These are phyloP conservation scores for Smutsia temminckii DNA, from an alignment of 2,797 vertebrate species.

Conservation along the genomic window DNA sequence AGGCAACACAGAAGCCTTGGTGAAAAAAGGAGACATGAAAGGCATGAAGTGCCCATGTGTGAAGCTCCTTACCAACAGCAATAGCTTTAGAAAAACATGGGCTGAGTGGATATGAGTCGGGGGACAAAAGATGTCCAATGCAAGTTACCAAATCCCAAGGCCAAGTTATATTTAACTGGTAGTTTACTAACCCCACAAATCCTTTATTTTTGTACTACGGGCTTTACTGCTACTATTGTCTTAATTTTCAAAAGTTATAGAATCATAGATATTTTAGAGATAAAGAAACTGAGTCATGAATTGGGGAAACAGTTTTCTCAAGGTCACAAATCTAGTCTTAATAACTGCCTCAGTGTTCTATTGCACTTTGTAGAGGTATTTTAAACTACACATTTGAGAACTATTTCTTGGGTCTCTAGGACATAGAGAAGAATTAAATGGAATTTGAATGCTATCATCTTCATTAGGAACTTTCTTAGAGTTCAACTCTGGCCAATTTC, in stretches of 20 bases:
- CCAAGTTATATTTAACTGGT: not conserved
- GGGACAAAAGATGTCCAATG: fast-evolving
- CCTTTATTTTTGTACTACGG: not conserved
- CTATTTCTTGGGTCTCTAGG: not conserved
- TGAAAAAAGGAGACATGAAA: not conserved
- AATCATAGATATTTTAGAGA: not conserved
- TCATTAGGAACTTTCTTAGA: not conserved
- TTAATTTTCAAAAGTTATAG: not conserved
- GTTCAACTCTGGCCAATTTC: not conserved
- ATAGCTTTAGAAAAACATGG: not conserved
- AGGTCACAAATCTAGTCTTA: not conserved
- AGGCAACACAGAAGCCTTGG: not conserved
- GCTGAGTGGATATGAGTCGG: not conserved
- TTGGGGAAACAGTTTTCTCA: not conserved
- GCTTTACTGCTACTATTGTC: not conserved
- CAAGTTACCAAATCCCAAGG: not conserved
- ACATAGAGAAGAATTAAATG: not conserved
- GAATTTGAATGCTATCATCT: not conserved
- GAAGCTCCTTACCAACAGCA: not conserved
- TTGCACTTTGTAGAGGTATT: not conserved
- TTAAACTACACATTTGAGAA: not conserved
- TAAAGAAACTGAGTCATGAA: not conserved
- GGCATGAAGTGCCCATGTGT: fast-evolving
- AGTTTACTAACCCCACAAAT: not conserved
- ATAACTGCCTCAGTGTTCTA: not conserved